Percentiles rank a stretch among this genome's conserved stretches.
Conservation (phyloP, 2,113 vertebrate genomes). For the Laterallus jamaicensis region DNA sequence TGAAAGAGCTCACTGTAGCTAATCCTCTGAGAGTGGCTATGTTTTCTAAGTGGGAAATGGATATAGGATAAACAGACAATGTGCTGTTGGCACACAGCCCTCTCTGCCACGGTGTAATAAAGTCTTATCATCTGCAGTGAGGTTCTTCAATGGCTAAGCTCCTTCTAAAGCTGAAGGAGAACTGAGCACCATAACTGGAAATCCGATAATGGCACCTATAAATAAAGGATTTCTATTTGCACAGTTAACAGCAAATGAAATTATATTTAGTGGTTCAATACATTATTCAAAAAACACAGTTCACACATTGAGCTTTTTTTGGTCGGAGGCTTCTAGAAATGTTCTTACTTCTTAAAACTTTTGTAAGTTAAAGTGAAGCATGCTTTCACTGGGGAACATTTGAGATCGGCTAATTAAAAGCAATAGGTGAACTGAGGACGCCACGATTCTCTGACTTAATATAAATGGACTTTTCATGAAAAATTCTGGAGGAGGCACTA, state of each 20-base stretch:
- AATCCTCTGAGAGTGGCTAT: slow-evolving; percentile 65
- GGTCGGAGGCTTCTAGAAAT: not conserved
- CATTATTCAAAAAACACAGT: not conserved
- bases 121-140: slow-evolving; percentile 20
- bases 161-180: slow-evolving; percentile 13
- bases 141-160: slow-evolving; percentile 23
- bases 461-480: not conserved
- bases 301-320: not conserved
- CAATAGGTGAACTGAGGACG: not conserved
- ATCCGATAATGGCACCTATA: not conserved
- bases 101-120: slow-evolving; percentile 7
- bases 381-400: not conserved
- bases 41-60: slow-evolving; percentile 67
- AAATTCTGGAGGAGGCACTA: not conserved
- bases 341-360: not conserved
- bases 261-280: not conserved
- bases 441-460: not conserved
- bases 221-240: not conserved
- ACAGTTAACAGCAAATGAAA: not conserved
- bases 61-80: slow-evolving; percentile 73
- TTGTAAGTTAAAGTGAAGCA: not conserved
- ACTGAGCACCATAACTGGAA: not conserved
- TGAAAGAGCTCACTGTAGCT: slow-evolving; percentile 37
- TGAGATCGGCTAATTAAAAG: not conserved
- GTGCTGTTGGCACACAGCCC: slow-evolving; percentile 64